Evolutionary conservation across 2,888 invertebrate species (phyloP), one percentile per base, ranked within the genome.

Genomic region (Campopleginae sp.): DNA sequence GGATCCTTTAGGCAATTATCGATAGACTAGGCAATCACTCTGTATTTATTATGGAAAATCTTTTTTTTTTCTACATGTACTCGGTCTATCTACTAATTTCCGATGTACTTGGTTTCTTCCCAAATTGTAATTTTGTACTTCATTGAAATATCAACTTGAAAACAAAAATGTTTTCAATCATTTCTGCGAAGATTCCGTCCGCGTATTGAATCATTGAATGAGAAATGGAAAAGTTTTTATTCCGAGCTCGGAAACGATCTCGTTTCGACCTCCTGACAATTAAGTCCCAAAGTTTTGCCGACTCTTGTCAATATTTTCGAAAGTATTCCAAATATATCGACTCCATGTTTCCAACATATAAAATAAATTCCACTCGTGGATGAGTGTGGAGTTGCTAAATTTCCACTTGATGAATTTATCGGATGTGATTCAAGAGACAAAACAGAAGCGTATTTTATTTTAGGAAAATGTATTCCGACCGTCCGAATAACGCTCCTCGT

Each of bases 1-100:
- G 98, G 98, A 58, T 97, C 98, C 70, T 98, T 98, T 95, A 96
- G 97, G 90, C 97, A 98, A 93, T 94, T 98, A 82, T 95, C 96
- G 90, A 97, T 98, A 90, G 97, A 98, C 94, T 98, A 95, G 94
- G 89, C 46, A 17, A 12, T 68, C 14, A 33, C 17, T 44, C 8
- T 70, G 33, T 3, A 23, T 27, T 31, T 61, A n/a, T 44, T 46
- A 33, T 14, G 7, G n/a, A 19, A 17, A 71, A 54, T 54, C 19
- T 8, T 23, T 33, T 27, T 31, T 54, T 23, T 42, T 42, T 23
- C 5, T 5, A 14, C 17, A 27, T 23, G 23, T 42, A 23, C 61
- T 61, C 46, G n/a, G 10, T 61, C 44, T 44, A 61, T 61, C 42
- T 23, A 44, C 74, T 31, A 75, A 17, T 27, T 19, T 58, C 42